A percentile compares a stretch with the other conserved stretches of the same genome.
These are phyloP conservation scores for Nomada flava DNA, from an alignment of 2,888 invertebrate species.

Conservation along the genomic window DNA sequence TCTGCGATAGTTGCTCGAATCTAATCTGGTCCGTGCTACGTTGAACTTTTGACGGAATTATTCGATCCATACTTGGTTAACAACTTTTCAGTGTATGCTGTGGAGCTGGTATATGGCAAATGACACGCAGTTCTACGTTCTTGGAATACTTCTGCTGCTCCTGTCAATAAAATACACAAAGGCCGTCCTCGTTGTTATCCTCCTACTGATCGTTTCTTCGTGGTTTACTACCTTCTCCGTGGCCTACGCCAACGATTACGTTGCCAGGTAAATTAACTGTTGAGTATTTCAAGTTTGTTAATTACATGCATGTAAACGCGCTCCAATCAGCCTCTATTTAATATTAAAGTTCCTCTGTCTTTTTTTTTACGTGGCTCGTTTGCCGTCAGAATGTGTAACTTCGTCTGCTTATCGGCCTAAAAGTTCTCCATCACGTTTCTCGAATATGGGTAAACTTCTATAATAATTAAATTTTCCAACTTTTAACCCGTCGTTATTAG, in stretches of 20 bases:
- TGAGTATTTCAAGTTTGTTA: not conserved
- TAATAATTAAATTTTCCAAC: no score
- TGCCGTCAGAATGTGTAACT: not conserved
- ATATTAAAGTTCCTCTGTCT: not conserved
- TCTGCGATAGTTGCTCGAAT: conserved; percentile 29
- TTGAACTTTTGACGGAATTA: conserved; percentile 40
- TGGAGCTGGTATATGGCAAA: conserved; percentile 85
- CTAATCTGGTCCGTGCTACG: not conserved
- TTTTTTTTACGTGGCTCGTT: not conserved
- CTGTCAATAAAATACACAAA: conserved; percentile 85
- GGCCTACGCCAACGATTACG: conserved; percentile 90
- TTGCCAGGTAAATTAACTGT: conserved; percentile 79
- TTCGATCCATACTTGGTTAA: conserved; percentile 43
- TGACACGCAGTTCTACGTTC: conserved; percentile 84
- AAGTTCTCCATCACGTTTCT: not conserved
- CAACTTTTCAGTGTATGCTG: conserved; percentile 83
- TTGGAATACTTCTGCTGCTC: conserved; percentile 83
- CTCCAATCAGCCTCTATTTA: not conserved
- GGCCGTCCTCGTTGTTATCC: conserved; percentile 86
- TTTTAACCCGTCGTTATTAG: no score
- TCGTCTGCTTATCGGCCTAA: not conserved
- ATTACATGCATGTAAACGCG: conserved; percentile 2
- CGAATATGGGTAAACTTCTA: not conserved
- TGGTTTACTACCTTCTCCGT: conserved; percentile 91
- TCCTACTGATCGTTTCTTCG: conserved; percentile 88